Percentiles rank a stretch among this genome's conserved stretches.
Conservation (phyloP, 2,888 invertebrate genomes). For the Trichopria drosophilae region DNA sequence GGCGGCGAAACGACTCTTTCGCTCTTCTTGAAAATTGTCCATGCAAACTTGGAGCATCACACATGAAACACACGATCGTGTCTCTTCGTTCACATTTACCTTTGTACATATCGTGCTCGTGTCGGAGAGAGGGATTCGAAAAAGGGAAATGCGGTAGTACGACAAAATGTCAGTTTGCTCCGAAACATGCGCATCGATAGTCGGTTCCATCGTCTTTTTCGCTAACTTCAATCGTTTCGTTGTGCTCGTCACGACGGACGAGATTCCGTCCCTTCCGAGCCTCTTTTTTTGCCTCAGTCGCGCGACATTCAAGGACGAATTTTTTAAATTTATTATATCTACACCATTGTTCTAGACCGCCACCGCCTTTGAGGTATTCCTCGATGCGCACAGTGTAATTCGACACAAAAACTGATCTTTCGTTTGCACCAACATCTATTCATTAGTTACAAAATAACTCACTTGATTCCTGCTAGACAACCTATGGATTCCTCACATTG, state of each 20-base stretch:
- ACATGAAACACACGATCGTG: constrained; percentile 28
- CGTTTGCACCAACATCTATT: too few relatives aligned
- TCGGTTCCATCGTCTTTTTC: constrained; percentile 3
- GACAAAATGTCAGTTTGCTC: constrained; percentile 30
- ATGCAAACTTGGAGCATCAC: constrained; percentile 15
- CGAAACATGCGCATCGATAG: too few relatives aligned
- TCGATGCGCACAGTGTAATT: too few relatives aligned
- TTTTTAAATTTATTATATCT: constrained; percentile 33
- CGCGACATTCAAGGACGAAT: constrained; percentile 36
- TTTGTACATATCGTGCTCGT: constrained; percentile 43
- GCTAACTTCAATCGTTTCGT: too few relatives aligned
- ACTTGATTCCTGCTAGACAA: too few relatives aligned
- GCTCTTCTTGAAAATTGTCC: not conserved
- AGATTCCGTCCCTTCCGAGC: constrained; percentile 10
- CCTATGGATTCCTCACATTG: too few relatives aligned
- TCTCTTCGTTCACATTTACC: constrained; percentile 31
- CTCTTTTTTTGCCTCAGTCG: constrained; percentile 17
- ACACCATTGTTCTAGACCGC: too few relatives aligned
- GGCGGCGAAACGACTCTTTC: too few relatives aligned
- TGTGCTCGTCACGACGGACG: constrained; percentile 26
- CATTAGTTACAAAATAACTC: too few relatives aligned
- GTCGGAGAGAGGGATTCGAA: constrained; percentile 36
- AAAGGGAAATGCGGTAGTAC: constrained; percentile 35
- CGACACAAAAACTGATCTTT: too few relatives aligned
- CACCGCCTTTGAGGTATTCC: too few relatives aligned